Base-by-base conservation (phyloP, 2,888 invertebrate genomes). In the Pristionchus entomophagus region DNA sequence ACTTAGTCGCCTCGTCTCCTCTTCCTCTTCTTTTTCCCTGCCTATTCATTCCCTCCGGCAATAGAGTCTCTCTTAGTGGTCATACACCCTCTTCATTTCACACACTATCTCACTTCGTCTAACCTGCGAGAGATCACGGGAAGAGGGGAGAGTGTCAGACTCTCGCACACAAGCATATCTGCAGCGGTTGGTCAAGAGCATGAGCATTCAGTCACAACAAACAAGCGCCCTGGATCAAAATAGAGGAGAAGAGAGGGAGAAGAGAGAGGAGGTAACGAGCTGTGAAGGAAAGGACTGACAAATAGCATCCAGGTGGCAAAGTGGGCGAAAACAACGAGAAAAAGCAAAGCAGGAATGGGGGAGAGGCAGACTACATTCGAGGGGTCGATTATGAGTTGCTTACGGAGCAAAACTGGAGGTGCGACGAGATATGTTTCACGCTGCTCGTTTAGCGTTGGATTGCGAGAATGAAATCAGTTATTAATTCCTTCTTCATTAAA, bases 1-100 rank as follows among this genome's bases (percentile, higher is more conserved):
- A 51, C 83, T 83, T 35, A 51, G 29, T 62, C 53, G 38, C 65
- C n/a, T n/a, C 56, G 38, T 84, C 84, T 38, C 35, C 82, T 81
- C 56, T 81, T 35, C 38, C 82, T 59, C 32, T 56, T 41, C 62
- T 19, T 8, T 19, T 29, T 62, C 73, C 26, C 8, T 73, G n/a
- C 41, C 32, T 73, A 10, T 73, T 12, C 29, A 2, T 14, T 81
- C 35, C 35, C 53, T 51, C 32, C 53, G 8, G 8, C 32, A 8
- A 10, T 10, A 22, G 14, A n/a, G 14, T 19, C 41, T 73, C 73
- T 73, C 12, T 73, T 35, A n/a, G n/a, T 73, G n/a, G 6, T n/a
- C n/a, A n/a, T n/a, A n/a, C n/a, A n/a, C 14, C 35, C 26, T 80
- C n/a, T 80, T 51, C 35, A 12, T 45, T 49, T n/a, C 49, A 32